Conservation (phyloP, 2,797 vertebrate genomes). For the Lateolabrax maculatus region DNA sequence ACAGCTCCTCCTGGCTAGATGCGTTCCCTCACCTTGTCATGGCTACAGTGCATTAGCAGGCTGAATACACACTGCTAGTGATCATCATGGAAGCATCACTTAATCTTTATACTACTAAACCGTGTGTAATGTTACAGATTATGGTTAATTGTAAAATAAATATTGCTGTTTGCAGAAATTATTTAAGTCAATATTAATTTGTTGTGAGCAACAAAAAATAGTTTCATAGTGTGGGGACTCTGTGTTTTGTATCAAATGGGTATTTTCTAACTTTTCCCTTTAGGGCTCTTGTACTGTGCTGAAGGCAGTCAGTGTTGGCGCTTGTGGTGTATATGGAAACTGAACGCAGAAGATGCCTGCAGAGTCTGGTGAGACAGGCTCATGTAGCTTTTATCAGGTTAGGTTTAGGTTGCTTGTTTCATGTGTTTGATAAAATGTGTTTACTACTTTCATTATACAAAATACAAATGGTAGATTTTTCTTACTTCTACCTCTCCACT, state of each 20-base stretch:
- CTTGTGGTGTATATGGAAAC: background rate
- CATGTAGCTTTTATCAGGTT: too few species aligned
- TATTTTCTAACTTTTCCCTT: background rate
- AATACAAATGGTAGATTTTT: too few species aligned
- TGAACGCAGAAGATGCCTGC: background rate
- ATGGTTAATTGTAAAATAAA: too few species aligned
- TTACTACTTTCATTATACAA: too few species aligned
- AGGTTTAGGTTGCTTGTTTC: background rate
- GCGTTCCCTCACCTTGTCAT: conserved; percentile 2
- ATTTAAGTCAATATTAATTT: too few species aligned
- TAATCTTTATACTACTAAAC: too few species aligned
- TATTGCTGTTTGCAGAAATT: too few species aligned
- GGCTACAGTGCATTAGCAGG: background rate
- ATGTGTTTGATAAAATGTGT: background rate
- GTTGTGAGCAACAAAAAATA: background rate
- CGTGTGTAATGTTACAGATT: too few species aligned
- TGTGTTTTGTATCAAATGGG: background rate
- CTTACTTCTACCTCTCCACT: too few species aligned
- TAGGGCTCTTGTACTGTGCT: background rate
- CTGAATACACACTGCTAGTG: background rate
- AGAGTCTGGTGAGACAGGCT: background rate
- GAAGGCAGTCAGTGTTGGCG: background rate
- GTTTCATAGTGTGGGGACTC: background rate
- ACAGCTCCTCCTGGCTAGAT: background rate
- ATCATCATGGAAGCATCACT: conserved; percentile 10